A percentile compares a stretch with the other conserved stretches of the same genome.
These are phyloP conservation scores for Xiphydria camelus DNA, from an alignment of 2,888 invertebrate species.

Conservation along the genomic window DNA sequence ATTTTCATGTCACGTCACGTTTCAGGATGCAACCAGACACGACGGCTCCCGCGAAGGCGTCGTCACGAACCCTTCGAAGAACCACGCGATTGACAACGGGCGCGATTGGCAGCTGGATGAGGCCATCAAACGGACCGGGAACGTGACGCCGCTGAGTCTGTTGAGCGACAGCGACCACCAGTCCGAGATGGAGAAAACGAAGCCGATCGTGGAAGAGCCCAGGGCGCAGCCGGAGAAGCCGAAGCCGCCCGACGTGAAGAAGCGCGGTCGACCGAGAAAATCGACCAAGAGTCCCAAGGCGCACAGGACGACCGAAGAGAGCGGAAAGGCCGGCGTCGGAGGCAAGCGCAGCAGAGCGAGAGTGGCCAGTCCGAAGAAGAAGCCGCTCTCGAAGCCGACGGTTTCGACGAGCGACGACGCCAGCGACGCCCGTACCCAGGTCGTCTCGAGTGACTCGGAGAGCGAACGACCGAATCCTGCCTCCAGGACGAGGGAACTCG, in stretches of 20 bases:
- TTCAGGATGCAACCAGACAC: slow-evolving; percentile 33
- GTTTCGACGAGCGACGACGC: slow-evolving; percentile 54
- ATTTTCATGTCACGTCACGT: no score
- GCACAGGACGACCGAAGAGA: slow-evolving; percentile 35
- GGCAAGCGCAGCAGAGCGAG: slow-evolving; percentile 18
- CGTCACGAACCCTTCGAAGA: slow-evolving; percentile 14
- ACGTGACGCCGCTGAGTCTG: slow-evolving; percentile 58
- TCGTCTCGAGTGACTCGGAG: slow-evolving; percentile 54
- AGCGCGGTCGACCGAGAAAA: slow-evolving; percentile 63
- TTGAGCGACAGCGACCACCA: slow-evolving; percentile 50
- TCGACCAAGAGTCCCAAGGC: slow-evolving; percentile 51
- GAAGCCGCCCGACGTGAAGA: slow-evolving; percentile 53
- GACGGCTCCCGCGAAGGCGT: slow-evolving; percentile 33
- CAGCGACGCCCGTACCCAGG: slow-evolving; percentile 42
- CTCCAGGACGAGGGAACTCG: slow-evolving; percentile 7
- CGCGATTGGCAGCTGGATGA: slow-evolving; percentile 50
- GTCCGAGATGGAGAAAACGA: slow-evolving; percentile 49
- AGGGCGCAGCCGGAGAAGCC: slow-evolving; percentile 42
- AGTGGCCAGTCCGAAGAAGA: slow-evolving; percentile 47
- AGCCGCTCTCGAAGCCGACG: slow-evolving; percentile 55
- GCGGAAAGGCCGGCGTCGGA: slow-evolving; percentile 35
- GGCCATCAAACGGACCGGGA: slow-evolving; percentile 55
- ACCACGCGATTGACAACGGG: slow-evolving; percentile 20
- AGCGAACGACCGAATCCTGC: slow-evolving; percentile 30
- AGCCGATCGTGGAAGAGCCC: slow-evolving; percentile 43